Percentiles rank a stretch among this genome's conserved stretches.
These are phyloP conservation scores for Drepana falcataria DNA, from an alignment of 2,888 invertebrate species.

Conservation along the genomic window DNA sequence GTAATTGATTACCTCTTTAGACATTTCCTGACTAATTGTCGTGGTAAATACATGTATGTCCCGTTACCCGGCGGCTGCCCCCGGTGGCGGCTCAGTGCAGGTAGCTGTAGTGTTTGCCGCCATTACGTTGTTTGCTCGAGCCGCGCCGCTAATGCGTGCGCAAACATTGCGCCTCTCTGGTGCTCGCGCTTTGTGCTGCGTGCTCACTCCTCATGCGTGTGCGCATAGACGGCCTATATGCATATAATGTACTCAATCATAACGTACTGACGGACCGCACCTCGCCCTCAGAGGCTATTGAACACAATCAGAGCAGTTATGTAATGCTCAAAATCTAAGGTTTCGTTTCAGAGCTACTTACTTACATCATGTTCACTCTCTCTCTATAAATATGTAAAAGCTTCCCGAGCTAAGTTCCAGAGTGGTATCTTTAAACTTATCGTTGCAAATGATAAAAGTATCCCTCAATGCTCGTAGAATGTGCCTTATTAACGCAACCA, in stretches of 20 bases:
- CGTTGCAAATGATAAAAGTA: too few relatives aligned
- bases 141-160: conserved; percentile 69
- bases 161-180: conserved; percentile 43
- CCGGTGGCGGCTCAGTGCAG: conserved; percentile 12
- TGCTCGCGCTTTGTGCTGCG: background rate
- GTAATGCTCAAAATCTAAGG: too few relatives aligned
- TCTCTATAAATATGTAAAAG: too few relatives aligned
- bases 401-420: too few relatives aligned
- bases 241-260: background rate
- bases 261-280: background rate
- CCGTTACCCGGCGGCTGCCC: conserved; percentile 41
- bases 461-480: too few relatives aligned
- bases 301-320: too few relatives aligned
- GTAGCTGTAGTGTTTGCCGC: conserved; percentile 55
- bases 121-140: conserved; percentile 66
- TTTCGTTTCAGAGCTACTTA: too few relatives aligned
- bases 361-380: too few relatives aligned
- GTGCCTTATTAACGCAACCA: too few relatives aligned
- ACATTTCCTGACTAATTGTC: background rate
- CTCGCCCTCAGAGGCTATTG: background rate
- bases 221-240: background rate
- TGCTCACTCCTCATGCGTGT: background rate
- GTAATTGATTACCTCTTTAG: background rate
- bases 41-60: background rate
- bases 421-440: too few relatives aligned